These are phyloP conservation scores for Phthorimaea operculella DNA, from an alignment of 1,140 invertebrate genomes.

Conservation along the genomic window DNA sequence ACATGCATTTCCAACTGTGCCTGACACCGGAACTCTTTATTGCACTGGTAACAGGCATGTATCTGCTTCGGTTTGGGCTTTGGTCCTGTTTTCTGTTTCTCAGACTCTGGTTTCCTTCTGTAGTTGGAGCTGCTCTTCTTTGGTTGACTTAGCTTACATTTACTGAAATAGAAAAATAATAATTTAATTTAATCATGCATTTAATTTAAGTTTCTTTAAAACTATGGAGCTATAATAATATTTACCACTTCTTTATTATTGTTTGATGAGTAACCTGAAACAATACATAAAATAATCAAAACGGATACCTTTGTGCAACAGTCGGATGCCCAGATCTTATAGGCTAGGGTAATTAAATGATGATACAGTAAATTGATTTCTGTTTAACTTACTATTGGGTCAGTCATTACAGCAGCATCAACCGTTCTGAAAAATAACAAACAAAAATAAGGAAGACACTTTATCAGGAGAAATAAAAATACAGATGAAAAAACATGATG, in stretches of 20 bases:
- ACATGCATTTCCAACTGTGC: constrained; percentile 71
- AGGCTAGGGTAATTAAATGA: constrained; percentile 1
- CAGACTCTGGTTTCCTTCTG: constrained; percentile 68
- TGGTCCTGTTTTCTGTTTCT: constrained; percentile 69
- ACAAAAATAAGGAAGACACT: not conserved
- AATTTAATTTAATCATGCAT: not conserved
- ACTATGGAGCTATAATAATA: constrained; percentile 23
- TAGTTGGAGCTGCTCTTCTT: constrained; percentile 56
- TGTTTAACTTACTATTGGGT: constrained; percentile 44
- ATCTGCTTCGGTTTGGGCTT: constrained; percentile 69
- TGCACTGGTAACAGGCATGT: constrained; percentile 69
- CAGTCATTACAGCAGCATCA: constrained; percentile 44
- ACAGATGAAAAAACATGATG: no score
- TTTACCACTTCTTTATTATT: constrained; percentile 42
- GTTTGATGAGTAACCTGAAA: constrained; percentile 40
- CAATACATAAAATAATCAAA: no score
- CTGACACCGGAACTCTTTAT: constrained; percentile 70
- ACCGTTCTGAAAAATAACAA: not conserved
- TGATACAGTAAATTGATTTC: not conserved
- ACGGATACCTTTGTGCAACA: no score
- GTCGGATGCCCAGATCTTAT: no score
- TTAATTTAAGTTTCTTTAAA: not conserved
- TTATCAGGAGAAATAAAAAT: no score
- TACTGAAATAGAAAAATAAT: constrained; percentile 29
- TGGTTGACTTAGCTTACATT: constrained; percentile 37